Base-by-base conservation (phyloP, 2,113 vertebrate species). In the Corythaeola cristata region DNA sequence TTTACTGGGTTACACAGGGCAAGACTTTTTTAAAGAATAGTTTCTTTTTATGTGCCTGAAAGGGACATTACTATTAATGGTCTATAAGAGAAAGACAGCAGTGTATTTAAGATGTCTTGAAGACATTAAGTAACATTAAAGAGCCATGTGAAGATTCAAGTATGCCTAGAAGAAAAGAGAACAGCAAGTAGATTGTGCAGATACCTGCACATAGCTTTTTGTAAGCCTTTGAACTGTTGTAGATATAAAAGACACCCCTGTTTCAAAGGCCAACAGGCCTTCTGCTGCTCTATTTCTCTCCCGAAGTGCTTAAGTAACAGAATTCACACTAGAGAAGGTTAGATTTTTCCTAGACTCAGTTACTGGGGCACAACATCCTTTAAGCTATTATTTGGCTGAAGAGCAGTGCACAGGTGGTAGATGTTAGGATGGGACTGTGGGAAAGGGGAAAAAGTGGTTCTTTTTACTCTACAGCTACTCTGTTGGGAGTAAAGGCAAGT, bases 151-250 rank as follows among this genome's bases (percentile, higher is more conserved):
- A 91, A 92, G 89, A 82, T 96, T 94, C 86, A 92, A 92, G 82
- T 80, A 39, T 81, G 81, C 93, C 89, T 86, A 33, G 89, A 90
- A 97, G 94, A 97, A 97, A 97, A 91, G 90, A 93, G 89, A 96
- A 52, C 82, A 92, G 93, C 89, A 41, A 88, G 93, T 58, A 86
- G 68, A 88, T 75, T 85, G 66, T 60, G 87, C 24, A 4, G 93
- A 90, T 92, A 85, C 72, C 89, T 78, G 67, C 73, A 69, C 76
- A 62, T 55, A 90, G 77, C 77, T 66, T 89, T 96, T 85, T 88
- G 55, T 55, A 87, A 96, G 94, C 55, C 83, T 97, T 96, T 97
- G 96, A 97, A 95, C 92, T 93, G 64, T 41, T 88, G 76, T 39
- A 81, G 83, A 71, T 93, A 73, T 63, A 91, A 97, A 96, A 97